Conservation (phyloP, 92 coral and sea anemone genomes). For the Palythoa grandiflora region DNA sequence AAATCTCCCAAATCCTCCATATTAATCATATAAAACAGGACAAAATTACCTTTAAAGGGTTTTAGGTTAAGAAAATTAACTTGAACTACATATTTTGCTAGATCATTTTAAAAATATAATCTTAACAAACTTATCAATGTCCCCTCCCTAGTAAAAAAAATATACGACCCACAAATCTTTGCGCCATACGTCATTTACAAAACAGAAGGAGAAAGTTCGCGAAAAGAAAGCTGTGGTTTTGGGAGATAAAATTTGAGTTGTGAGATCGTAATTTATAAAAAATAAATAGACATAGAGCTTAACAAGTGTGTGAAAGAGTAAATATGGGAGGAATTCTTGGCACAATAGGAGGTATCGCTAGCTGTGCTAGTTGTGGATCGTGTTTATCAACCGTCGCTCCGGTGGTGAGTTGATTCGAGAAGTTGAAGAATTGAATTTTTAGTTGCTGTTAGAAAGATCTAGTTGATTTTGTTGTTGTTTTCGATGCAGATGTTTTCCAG, state of each 20-base stretch:
- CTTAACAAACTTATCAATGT: background rate
- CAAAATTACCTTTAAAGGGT: background rate
- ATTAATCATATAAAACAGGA: background rate
- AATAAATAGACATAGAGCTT: background rate
- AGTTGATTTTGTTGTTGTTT: background rate
- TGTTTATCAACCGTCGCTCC: slow-evolving; percentile 90
- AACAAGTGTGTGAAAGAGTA: background rate
- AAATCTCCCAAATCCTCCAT: background rate
- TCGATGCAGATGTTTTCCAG: background rate
- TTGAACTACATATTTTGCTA: background rate
- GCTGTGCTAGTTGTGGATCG: slow-evolving; percentile 90
- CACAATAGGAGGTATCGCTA: slow-evolving; percentile 89
- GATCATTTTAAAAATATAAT: background rate
- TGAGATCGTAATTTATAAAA: background rate
- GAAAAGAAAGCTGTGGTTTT: background rate
- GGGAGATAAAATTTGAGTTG: background rate
- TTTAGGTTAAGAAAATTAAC: background rate
- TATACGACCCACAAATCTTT: slow-evolving; percentile 15
- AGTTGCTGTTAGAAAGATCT: slow-evolving; percentile 5
- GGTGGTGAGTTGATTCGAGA: slow-evolving; percentile 71
- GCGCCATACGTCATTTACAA: slow-evolving; percentile 40
- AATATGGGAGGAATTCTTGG: slow-evolving; percentile 91
- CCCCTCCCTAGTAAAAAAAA: slow-evolving; percentile 13
- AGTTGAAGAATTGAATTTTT: background rate
- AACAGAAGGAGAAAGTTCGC: slow-evolving; percentile 19